Evolutionary conservation across 2,113 vertebrate species (phyloP).

Genomic region (Willisornis vidua): DNA sequence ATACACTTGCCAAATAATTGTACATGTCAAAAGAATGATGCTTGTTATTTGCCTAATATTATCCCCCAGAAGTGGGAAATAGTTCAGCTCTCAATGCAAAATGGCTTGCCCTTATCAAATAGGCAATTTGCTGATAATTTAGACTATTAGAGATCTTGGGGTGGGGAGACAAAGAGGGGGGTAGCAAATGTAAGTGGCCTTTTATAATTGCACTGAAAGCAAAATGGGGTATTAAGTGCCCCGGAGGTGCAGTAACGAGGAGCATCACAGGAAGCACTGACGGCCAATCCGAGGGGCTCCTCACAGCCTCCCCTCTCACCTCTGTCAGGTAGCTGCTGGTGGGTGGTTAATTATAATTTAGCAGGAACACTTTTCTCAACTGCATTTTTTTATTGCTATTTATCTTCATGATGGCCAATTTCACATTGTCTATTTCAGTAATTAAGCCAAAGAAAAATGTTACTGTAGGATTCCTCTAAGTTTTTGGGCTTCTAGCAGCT

Average conservation of each 20-base stretch:
- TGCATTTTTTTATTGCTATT: slow-evolving; percentile 70
- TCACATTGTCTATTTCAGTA: slow-evolving; percentile 70
- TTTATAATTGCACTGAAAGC: slow-evolving; percentile 74
- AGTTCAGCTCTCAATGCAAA: slow-evolving; percentile 71
- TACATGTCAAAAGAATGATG: slow-evolving; percentile 77
- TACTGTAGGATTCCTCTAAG: slow-evolving; percentile 37
- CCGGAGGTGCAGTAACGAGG: slow-evolving; percentile 33
- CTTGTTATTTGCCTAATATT: slow-evolving; percentile 79
- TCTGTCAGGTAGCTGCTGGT: slow-evolving; percentile 65
- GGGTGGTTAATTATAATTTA: slow-evolving; percentile 74
- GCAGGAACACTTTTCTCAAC: slow-evolving; percentile 53
- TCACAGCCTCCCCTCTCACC: slow-evolving; percentile 55
- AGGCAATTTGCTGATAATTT: slow-evolving; percentile 74
- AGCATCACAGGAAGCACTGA: slow-evolving; percentile 38
- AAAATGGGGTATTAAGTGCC: slow-evolving; percentile 61
- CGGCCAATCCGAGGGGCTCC: slow-evolving; percentile 17
- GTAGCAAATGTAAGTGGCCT: slow-evolving; percentile 62
- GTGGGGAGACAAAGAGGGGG: slow-evolving; percentile 35
- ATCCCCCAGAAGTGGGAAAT: slow-evolving; percentile 74
- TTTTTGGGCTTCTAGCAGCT: background rate
- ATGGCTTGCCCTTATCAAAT: slow-evolving; percentile 77
- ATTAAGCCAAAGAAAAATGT: slow-evolving; percentile 74
- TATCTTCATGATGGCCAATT: slow-evolving; percentile 75
- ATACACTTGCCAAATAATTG: slow-evolving; percentile 80
- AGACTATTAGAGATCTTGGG: slow-evolving; percentile 72